Conservation (phyloP, 2,113 vertebrate genomes). For the Tetraodon nigroviridis region DNA sequence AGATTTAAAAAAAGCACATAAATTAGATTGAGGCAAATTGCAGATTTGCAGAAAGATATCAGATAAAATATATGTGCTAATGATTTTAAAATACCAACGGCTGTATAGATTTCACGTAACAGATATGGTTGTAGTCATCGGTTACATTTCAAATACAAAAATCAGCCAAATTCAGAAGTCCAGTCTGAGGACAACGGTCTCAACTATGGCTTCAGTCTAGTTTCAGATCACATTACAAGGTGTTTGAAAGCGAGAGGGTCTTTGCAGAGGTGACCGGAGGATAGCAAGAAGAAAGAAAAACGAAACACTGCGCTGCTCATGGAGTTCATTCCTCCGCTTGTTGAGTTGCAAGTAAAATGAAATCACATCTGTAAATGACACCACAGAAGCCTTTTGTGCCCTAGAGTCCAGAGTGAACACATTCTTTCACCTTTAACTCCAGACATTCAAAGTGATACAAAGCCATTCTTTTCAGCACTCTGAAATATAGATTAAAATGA, state of each 20-base stretch:
- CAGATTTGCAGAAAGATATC: background rate
- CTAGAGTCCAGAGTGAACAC: slow-evolving; percentile 1
- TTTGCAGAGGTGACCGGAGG: too few relatives aligned
- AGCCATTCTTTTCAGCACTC: slow-evolving; percentile 21
- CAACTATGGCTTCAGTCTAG: slow-evolving; percentile 4
- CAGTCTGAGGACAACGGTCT: background rate
- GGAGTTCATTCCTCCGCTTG: too few relatives aligned
- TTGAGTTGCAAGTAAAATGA: too few relatives aligned
- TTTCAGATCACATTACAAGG: background rate
- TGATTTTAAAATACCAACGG: background rate
- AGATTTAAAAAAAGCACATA: background rate
- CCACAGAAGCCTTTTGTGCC: background rate
- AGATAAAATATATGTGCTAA: background rate
- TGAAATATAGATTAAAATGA: slow-evolving; percentile 27
- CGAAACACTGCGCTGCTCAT: too few relatives aligned
- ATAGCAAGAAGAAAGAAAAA: too few relatives aligned
- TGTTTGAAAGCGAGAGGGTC: too few relatives aligned
- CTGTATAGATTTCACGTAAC: too few relatives aligned
- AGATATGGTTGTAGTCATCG: background rate
- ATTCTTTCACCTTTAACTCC: background rate
- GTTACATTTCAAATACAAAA: slow-evolving; percentile 1
- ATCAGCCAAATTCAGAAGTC: background rate
- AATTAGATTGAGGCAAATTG: background rate
- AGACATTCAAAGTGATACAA: slow-evolving; percentile 31
- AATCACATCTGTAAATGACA: background rate